Evolutionary conservation across 1,140 invertebrate species (phyloP).

Genomic region (Laupala kohalensis): DNA sequence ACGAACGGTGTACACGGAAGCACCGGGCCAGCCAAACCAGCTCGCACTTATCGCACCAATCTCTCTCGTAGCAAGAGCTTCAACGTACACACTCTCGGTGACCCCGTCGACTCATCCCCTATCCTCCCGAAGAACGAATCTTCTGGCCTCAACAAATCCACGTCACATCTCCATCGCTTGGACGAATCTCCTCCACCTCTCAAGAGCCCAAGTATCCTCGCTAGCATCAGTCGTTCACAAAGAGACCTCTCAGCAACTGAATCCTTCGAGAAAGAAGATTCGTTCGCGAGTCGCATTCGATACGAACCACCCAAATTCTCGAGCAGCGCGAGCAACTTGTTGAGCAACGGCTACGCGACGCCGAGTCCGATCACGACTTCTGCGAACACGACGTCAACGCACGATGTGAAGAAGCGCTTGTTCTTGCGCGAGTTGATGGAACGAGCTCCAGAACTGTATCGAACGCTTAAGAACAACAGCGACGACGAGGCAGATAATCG

Average conservation of each 20-base stretch:
- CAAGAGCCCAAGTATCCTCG: slow-evolving; percentile 70
- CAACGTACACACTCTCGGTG: slow-evolving; percentile 50
- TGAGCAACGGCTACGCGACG: slow-evolving; percentile 28
- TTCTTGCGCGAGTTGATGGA: slow-evolving; percentile 57
- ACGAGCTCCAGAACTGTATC: slow-evolving; percentile 59
- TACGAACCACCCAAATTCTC: slow-evolving; percentile 38
- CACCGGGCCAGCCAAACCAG: slow-evolving; percentile 52
- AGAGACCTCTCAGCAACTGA: slow-evolving; percentile 43
- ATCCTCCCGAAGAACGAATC: slow-evolving; percentile 13
- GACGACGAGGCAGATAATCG: slow-evolving; percentile 1
- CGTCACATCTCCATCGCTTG: slow-evolving; percentile 53
- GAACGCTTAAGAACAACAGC: slow-evolving; percentile 7
- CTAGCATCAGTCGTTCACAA: slow-evolving; percentile 67
- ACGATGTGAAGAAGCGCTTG: slow-evolving; percentile 46
- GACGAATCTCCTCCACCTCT: slow-evolving; percentile 55
- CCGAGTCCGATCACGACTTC: too few relatives aligned
- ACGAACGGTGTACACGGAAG: slow-evolving; percentile 27
- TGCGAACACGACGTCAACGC: slow-evolving; percentile 13
- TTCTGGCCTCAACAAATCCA: slow-evolving; percentile 52
- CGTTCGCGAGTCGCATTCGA: slow-evolving; percentile 22
- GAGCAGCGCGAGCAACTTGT: slow-evolving; percentile 34
- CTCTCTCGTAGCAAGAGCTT: slow-evolving; percentile 72
- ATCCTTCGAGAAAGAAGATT: background rate
- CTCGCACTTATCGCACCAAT: slow-evolving; percentile 53
- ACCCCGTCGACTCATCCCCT: slow-evolving; percentile 19